Conservation (phyloP, 2,797 vertebrate species). For the Aplochiton taeniatus region DNA sequence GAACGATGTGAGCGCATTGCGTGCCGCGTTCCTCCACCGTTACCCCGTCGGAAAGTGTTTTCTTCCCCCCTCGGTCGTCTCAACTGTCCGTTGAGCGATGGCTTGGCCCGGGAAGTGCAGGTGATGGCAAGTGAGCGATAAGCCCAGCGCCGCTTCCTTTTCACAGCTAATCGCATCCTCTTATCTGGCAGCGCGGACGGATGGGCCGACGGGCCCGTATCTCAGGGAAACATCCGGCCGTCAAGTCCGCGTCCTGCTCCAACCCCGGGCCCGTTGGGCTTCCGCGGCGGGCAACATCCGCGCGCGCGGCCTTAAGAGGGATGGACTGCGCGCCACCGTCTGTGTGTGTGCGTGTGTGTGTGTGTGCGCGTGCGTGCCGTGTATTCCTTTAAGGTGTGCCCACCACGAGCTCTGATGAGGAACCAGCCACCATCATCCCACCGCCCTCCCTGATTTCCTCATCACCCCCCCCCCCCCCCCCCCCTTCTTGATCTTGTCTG, state of each 20-base stretch:
- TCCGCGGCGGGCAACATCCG: too few relatives aligned
- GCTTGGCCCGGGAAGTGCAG: neutral
- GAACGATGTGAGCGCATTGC: too few relatives aligned
- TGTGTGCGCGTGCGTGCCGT: neutral
- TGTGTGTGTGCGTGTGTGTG: too few relatives aligned
- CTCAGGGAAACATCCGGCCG: slow-evolving; percentile 32
- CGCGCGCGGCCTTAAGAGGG: too few relatives aligned
- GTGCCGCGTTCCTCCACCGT: neutral
- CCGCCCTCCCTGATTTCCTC: slow-evolving; percentile 45
- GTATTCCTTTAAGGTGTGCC: slow-evolving; percentile 46
- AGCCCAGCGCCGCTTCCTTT: slow-evolving; percentile 27
- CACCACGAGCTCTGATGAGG: slow-evolving; percentile 27
- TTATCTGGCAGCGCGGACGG: slow-evolving; percentile 36
- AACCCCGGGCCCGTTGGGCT: neutral
- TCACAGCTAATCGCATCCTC: slow-evolving; percentile 32
- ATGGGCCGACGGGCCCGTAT: slow-evolving; percentile 40
- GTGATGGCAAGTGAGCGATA: slow-evolving; percentile 31
- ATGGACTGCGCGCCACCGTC: too few relatives aligned
- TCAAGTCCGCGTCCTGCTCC: slow-evolving; percentile 30
- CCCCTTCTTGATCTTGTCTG: slow-evolving; percentile 56
- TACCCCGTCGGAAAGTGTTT: slow-evolving; percentile 21
- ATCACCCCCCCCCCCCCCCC: slow-evolving; percentile 56
- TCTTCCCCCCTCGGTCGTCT: slow-evolving; percentile 15
- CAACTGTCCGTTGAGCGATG: slow-evolving; percentile 5
- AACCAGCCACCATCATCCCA: slow-evolving; percentile 4